These are phyloP conservation scores for Hirtodrosophila cameraria DNA, from an alignment of 2,888 invertebrate species.

Conservation along the genomic window DNA sequence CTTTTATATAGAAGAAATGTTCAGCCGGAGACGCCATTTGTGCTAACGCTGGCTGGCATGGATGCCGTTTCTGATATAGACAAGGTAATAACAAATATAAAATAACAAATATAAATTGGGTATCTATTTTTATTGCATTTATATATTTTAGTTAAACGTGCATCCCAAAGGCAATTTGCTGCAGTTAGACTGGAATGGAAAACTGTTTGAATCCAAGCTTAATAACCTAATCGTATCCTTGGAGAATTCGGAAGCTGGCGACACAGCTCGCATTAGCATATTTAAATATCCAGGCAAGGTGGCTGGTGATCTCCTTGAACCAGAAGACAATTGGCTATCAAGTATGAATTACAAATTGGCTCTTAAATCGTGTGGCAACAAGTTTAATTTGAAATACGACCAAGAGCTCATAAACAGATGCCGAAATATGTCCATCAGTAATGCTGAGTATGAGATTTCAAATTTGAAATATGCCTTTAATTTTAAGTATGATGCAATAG, in stretches of 20 bases:
- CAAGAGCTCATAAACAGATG: conserved; percentile 20
- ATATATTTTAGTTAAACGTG: conserved; percentile 1
- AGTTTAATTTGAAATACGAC: conserved; percentile 16
- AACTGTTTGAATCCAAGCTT: conserved; percentile 9
- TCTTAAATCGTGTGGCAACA: conserved; percentile 21
- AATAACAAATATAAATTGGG: too few species aligned
- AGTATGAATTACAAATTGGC: conserved; percentile 25
- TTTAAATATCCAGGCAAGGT: conserved; percentile 25
- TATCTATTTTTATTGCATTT: neutral
- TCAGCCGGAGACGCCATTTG: conserved; percentile 8
- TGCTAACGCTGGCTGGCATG: conserved; percentile 1
- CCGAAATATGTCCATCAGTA: conserved; percentile 11
- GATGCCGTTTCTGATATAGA: neutral
- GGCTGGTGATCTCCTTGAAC: conserved; percentile 12
- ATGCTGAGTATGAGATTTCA: conserved; percentile 7
- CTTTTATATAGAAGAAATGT: neutral
- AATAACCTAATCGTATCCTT: conserved; percentile 8
- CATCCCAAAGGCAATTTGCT: conserved; percentile 2
- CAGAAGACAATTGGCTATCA: conserved; percentile 13
- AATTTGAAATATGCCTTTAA: conserved; percentile 24
- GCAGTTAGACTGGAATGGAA: conserved; percentile 19
- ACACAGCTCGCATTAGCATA: neutral
- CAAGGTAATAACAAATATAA: conserved; percentile 21
- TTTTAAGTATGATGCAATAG: conserved; percentile 30
- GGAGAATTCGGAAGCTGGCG: neutral